phyloP scores from a whole-genome alignment of 2,888 invertebrate genomes.

The Leucozona laternaria region DNA sequence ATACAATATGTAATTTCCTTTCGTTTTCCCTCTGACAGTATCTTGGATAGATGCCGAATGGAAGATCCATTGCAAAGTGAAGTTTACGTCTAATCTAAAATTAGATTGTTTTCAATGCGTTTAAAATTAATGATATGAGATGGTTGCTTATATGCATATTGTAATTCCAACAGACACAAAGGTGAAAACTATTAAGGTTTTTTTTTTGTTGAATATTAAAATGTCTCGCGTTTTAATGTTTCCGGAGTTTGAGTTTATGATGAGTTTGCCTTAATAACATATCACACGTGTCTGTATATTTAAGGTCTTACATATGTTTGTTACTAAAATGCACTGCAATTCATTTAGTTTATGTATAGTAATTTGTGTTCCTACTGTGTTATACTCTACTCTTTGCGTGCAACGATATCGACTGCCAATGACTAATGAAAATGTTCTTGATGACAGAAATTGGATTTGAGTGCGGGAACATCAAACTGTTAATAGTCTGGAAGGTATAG shows the following conservation, averaged over 20 bases:
- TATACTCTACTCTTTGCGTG: slow-evolving; percentile 1
- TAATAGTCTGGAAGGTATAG: neutral
- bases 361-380: neutral
- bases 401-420: slow-evolving; percentile 23
- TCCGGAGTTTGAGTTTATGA: slow-evolving; percentile 36
- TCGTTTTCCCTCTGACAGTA: slow-evolving; percentile 16
- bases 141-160: slow-evolving; percentile 20
- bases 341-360: neutral
- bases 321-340: slow-evolving; percentile 4
- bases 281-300: neutral
- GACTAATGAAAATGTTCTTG: slow-evolving; percentile 21
- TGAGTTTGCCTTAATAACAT: neutral
- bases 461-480: slow-evolving; percentile 9
- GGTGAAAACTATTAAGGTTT: slow-evolving; percentile 24
- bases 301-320: neutral
- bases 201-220: slow-evolving; percentile 1
- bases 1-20: slow-evolving; percentile 53
- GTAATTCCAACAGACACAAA: slow-evolving; percentile 11
- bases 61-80: slow-evolving; percentile 26
- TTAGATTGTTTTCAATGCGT: slow-evolving; percentile 36
- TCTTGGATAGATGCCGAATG: slow-evolving; percentile 7
- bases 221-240: slow-evolving; percentile 24
- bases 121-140: slow-evolving; percentile 13
- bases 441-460: slow-evolving; percentile 27
- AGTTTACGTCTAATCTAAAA: slow-evolving; percentile 27